Evolutionary conservation across 2,888 invertebrate genomes (phyloP).

Genomic region (Clunio marinus): DNA sequence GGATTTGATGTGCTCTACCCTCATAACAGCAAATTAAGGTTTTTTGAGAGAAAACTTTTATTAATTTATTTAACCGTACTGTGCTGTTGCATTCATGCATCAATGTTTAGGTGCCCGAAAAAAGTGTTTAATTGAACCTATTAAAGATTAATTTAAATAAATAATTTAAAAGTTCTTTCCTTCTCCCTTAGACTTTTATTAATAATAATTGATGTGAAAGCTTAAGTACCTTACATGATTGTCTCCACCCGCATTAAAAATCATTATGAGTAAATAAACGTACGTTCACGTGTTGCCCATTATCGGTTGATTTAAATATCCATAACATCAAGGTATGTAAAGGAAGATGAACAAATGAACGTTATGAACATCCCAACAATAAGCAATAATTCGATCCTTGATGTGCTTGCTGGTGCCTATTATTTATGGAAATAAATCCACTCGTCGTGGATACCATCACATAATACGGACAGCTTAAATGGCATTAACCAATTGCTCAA

Average conservation of each 20-base stretch:
- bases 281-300: constrained; percentile 37
- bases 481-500: constrained; percentile 34
- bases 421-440: constrained; percentile 6
- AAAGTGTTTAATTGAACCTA: constrained; percentile 15
- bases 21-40: constrained; percentile 33
- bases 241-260: constrained; percentile 18
- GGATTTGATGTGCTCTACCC: constrained; percentile 26
- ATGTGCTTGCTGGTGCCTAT: constrained; percentile 6
- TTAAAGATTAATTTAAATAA: constrained; percentile 22
- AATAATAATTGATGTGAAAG: constrained; percentile 29
- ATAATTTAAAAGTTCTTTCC: not conserved
- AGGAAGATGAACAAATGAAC: not conserved
- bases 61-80: constrained; percentile 29
- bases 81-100: not conserved
- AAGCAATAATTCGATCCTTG: constrained; percentile 37
- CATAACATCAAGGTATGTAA: constrained; percentile 28
- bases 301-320: constrained; percentile 5
- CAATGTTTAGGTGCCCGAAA: not conserved
- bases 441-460: constrained; percentile 27
- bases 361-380: no score
- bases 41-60: constrained; percentile 12
- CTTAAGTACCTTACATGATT: constrained; percentile 35
- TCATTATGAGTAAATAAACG: not conserved
- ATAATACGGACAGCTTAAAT: constrained; percentile 35
- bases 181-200: constrained; percentile 5